Base-by-base conservation (phyloP, 2,113 vertebrate species). In the Cynocephalus volans region DNA sequence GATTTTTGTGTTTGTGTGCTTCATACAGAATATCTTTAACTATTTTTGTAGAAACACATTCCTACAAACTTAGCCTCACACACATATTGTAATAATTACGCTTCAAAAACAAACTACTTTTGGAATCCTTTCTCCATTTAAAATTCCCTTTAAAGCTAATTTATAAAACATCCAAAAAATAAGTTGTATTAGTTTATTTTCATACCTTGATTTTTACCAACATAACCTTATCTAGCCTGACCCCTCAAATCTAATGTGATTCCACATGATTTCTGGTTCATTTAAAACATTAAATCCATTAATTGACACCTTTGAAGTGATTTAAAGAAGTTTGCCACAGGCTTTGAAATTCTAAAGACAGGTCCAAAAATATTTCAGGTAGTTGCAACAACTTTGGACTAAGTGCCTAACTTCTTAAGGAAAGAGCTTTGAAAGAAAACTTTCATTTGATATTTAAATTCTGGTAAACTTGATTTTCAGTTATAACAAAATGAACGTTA, bases 271-370 rank as follows among this genome's bases (percentile, higher is more conserved):
- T 97, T 87, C 84, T 88, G 81, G 19, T 93, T 97, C 91, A 84
- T 97, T 94, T 62, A 77, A 88, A 87, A 95, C 94, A 76, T 94
- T 88, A 96, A 95, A 94, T 87, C 80, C 84, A 87, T 90, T 84
- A 97, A 93, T 93, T 93, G 85, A 90, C 76, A 94, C 81, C 85
- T 97, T 97, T 94, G 69, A 97, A 95, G 96, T 96, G 97, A 95
- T 97, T 98, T 98, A 94, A 88, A 90, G 95, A 96, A 95, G 62
- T 88, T 88, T 90, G 58, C 90, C 81, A 76, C 60, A 62, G 93
- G n/a, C 73, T 95, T 95, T 96, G 62, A 95, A 93, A 96, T 93
- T 86, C 73, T 91, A 89, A 90, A 96, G 86, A 93, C 89, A 73
- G 41, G 58, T 97, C 81, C 50, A 67, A 97, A 98, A 96, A 85